phyloP scores from a whole-genome alignment of 2,888 invertebrate genomes.

The Dugesia japonica region DNA sequence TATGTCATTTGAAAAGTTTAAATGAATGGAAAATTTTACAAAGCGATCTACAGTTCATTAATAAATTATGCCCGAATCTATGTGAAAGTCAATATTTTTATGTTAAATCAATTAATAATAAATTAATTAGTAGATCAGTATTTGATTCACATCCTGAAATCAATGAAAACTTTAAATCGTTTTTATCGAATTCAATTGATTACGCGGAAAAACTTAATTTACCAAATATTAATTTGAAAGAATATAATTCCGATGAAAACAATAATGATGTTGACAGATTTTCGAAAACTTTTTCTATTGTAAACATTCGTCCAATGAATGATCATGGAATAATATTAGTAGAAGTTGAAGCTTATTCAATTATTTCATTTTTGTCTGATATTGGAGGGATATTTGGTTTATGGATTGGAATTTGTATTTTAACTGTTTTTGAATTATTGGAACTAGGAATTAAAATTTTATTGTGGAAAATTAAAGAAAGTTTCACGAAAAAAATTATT shows the following conservation, averaged over 20 bases:
- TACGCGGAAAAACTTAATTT: background rate
- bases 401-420: slow-evolving; percentile 17
- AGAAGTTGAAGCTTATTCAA: background rate
- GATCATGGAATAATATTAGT: background rate
- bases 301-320: background rate
- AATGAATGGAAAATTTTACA: background rate
- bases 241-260: background rate
- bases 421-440: background rate
- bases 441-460: background rate
- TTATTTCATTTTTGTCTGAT: background rate
- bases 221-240: background rate
- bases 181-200: background rate
- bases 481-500: no score
- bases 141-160: background rate
- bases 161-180: background rate
- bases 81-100: background rate
- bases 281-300: background rate
- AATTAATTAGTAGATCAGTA: background rate
- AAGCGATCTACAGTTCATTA: background rate
- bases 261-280: background rate
- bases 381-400: slow-evolving; percentile 17
- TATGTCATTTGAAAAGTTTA: background rate
- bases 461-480: background rate
- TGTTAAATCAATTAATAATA: background rate
- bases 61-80: background rate